phyloP scores from a whole-genome alignment of 35 echinoderm and acorn worm genomes.

The Ophioderma brevispina region DNA sequence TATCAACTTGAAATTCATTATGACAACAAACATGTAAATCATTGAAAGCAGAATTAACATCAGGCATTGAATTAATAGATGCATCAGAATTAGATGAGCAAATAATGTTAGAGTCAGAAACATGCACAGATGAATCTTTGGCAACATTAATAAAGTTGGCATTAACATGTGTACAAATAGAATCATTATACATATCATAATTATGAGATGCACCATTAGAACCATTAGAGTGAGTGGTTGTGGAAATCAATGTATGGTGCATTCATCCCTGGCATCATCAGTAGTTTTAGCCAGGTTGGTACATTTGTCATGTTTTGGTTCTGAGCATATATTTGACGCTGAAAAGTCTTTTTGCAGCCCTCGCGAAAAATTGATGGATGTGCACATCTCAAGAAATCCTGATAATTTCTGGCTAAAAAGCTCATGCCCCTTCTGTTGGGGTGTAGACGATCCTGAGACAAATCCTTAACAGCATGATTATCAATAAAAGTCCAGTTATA shows the following conservation, averaged over 20 bases:
- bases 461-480: too few relatives aligned
- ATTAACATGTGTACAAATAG: neutral
- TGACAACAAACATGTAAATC: neutral
- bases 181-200: neutral
- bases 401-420: neutral
- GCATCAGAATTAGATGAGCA: too few relatives aligned
- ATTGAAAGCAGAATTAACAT: neutral
- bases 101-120: too few relatives aligned
- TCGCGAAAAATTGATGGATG: neutral
- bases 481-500: too few relatives aligned
- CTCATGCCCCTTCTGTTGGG: neutral
- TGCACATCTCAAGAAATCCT: neutral
- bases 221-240: neutral
- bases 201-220: neutral
- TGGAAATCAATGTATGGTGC: neutral
- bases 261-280: neutral
- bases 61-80: too few relatives aligned
- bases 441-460: too few relatives aligned
- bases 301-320: neutral
- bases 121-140: too few relatives aligned
- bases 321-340: neutral
- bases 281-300: neutral
- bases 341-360: neutral
- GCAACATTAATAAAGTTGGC: neutral
- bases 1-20: neutral